Evolutionary conservation across 2,113 vertebrate genomes (phyloP), one percentile per base, ranked within the genome.

Genomic region (Neotragus moschatus): DNA sequence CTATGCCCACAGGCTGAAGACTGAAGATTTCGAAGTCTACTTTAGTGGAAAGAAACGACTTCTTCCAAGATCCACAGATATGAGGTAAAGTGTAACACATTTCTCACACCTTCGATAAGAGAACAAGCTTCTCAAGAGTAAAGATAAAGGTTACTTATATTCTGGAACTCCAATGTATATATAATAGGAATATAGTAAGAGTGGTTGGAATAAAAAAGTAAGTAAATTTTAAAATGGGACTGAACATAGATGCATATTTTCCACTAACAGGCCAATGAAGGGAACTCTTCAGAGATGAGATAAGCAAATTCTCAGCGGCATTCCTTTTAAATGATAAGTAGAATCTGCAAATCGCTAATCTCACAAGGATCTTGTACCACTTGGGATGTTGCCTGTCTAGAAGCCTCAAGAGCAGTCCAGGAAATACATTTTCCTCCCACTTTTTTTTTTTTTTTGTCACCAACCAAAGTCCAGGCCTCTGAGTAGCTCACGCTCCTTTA

Each of bases 1-100:
- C 99, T 99, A 99, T 82, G 98, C 99, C 92, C 99, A 99, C 98
- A 99, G 99, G 97, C 99, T 99, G 82, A 99, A 99, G 94, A 98
- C 86, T 28, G 99, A 99, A 97, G 99, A 99, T 96, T 99, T 99
- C 96, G 99, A 99, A 98, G 97, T 98, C 43, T 99, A 99, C 98
- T 99, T 99, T 98, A 99, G 33, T 28, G 99, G 99, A 87, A 99
- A 99, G 98, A 99, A 98, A 97, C 99, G 96, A 87, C 98, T 99
- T 73, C 95, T 99, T 97, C 99, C 99, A 98, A 98, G 92, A 88
- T 97, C 97, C 92, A 98, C 98, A 6, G 99, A 99, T 98, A 97
- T 99, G 98, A 99, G 99, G 99, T 99, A 98, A 95, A 39, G 97
- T 96, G 7, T 39, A 96, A 16, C 94, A 86, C 39, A 95, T 49